Evolutionary conservation across 2,888 invertebrate genomes (phyloP), one percentile per base, ranked within the genome.

Genomic region (Cloeon dipterum): DNA sequence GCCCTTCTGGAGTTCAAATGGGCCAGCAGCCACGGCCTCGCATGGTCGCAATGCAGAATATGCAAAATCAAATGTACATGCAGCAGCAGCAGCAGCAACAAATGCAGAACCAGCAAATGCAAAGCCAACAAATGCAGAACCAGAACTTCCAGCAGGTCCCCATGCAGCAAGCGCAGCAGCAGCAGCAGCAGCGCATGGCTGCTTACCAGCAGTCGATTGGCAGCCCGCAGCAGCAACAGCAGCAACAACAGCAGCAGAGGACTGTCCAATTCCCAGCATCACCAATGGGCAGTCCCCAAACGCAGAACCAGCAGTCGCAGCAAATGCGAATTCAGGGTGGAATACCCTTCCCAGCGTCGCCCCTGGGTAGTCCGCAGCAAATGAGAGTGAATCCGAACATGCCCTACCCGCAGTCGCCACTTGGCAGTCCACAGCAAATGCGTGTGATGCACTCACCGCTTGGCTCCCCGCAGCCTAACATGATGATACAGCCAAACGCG

Each of bases 151-250:
- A 51, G 39, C 53, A 55, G 36, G 54, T 40, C 16, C 29, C 35
- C 3, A 23, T 29, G 18, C 39, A 39, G 32, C 42, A 33, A n/a
- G 40, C 39, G 16, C 42, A 40, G 18, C 39, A 38, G 17, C 42
- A 43, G 23, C 25, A 35, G 33, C 42, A 41, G 8, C 21, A 21
- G 21, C 29, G 16, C 29, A 7, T 14, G 5, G 7, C 16, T n/a
- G 13, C n/a, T 10, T 61, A 61, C 45, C 63, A 63, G 43, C 60
- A 61, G 3, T 58, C 62, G 17, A 23, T 23, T 23, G 23, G 23
- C 7, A 23, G 23, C 23, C 14, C 14, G 7, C 29, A 29, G 29
- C n/a, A n/a, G n/a, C n/a, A n/a, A n/a, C n/a, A n/a, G n/a, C n/a
- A n/a, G n/a, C 21, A 21, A 5, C 21, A 21, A 21, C 5, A 8